Evolutionary conservation across 2,888 invertebrate genomes (phyloP).

Genomic region (Trypoxylon attenuatum): DNA sequence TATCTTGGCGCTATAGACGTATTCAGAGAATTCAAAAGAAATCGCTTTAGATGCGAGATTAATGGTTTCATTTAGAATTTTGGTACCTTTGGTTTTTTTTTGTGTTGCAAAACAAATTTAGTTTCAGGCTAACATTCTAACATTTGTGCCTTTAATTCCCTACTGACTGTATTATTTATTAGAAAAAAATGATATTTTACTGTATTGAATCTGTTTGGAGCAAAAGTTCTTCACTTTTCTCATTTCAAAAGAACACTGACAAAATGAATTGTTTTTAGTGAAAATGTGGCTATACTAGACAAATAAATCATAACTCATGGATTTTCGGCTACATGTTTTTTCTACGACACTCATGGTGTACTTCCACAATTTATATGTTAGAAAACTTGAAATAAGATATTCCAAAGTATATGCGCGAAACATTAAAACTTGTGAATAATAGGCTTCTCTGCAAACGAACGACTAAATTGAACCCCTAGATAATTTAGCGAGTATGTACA

Average conservation of each 20-base stretch:
- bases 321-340: too few relatives aligned
- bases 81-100: slow-evolving; percentile 47
- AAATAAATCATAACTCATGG: slow-evolving; percentile 67
- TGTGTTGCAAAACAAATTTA: slow-evolving; percentile 58
- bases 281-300: slow-evolving; percentile 72
- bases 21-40: slow-evolving; percentile 74
- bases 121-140: slow-evolving; percentile 65
- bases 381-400: too few relatives aligned
- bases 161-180: slow-evolving; percentile 70
- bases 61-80: slow-evolving; percentile 51
- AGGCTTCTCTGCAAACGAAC: too few relatives aligned
- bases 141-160: slow-evolving; percentile 70
- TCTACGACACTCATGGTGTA: neutral
- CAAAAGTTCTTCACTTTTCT: slow-evolving; percentile 40
- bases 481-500: too few relatives aligned
- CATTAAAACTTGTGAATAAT: too few relatives aligned
- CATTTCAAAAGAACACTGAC: slow-evolving; percentile 63
- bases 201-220: slow-evolving; percentile 44
- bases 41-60: slow-evolving; percentile 64
- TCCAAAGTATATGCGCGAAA: too few relatives aligned
- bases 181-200: slow-evolving; percentile 54
- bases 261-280: slow-evolving; percentile 60
- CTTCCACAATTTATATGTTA: too few relatives aligned
- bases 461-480: too few relatives aligned
- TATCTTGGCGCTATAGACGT: slow-evolving; percentile 78